Base-by-base conservation (phyloP, 2,113 vertebrate species). In the Heterochromis multidens region DNA sequence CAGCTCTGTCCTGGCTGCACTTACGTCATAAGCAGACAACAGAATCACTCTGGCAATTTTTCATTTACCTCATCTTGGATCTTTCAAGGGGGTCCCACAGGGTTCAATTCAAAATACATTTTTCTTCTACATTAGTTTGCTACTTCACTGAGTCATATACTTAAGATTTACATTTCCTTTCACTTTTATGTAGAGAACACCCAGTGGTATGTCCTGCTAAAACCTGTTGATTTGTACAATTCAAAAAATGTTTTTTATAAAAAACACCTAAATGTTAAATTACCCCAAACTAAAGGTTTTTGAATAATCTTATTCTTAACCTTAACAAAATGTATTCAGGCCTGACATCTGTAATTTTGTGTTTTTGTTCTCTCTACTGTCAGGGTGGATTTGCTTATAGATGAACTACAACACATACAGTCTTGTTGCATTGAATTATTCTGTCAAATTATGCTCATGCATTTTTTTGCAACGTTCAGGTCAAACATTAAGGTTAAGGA, bases 81-180 rank as follows among this genome's bases (percentile, higher is more conserved):
- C 35, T 74, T 67, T 86, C 35, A 61, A n/a, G 23, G n/a, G 56
- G 49, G 27, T 88, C 81, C 88, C 82, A 60, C 72, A 59, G 52
- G 80, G 57, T 84, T 89, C 21, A 88, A 25, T 77, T 87, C n/a
- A 58, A 87, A 87, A 85, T 79, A 49, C 29, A 84, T 86, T 43
- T 72, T 23, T 87, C 59, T 35, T 74, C 57, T 74, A 76, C 37
- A 33, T 80, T 58, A 43, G 17, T 82, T 84, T 83, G 60, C 79
- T 19, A 82, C 85, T 88, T 78, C 80, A 79, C 21, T 84, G 61
- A 79, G 77, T 84, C 70, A 78, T 58, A 63, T 77, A 85, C 77
- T 43, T 61, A 33, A 83, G 43, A 87, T 33, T 35, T 65, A 29
- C 25, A 61, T 78, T 82, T 78, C 17, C 16, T 61, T 81, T 79